A percentile compares a stretch with the other conserved stretches of the same genome.
phyloP scores from a whole-genome alignment of 1,140 invertebrate species.

The Ceratina calcarata region DNA sequence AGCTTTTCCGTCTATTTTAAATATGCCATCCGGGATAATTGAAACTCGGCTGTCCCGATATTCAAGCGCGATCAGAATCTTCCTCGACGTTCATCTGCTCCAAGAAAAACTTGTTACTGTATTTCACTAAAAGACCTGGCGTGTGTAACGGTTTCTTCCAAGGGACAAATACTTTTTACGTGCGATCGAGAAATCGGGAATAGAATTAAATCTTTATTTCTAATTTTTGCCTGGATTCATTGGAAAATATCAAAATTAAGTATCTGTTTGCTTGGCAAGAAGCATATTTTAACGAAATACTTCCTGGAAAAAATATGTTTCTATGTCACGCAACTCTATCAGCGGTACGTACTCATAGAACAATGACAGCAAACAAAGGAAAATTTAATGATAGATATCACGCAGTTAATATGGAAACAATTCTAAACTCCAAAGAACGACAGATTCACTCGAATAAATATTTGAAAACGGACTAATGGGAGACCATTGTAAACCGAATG shows the following conservation, averaged over 20 bases:
- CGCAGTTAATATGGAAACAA: neutral
- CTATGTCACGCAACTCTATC: no score
- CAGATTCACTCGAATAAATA: slow-evolving; percentile 30
- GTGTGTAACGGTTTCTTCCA: neutral
- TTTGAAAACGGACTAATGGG: slow-evolving; percentile 14
- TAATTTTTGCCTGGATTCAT: no score
- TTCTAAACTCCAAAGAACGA: neutral
- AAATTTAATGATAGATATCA: neutral
- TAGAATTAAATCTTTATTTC: no score
- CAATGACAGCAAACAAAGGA: neutral
- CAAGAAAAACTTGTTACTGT: slow-evolving; percentile 15
- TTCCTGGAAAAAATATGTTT: no score
- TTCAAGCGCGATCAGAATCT: slow-evolving; percentile 25
- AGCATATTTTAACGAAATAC: no score
- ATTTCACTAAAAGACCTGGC: slow-evolving; percentile 6
- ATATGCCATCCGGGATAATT: slow-evolving; percentile 34
- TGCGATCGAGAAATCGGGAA: no score
- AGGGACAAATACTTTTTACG: no score
- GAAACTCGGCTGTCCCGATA: slow-evolving; percentile 1
- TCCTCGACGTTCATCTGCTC: slow-evolving; percentile 18
- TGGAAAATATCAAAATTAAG: no score
- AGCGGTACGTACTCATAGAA: no score
- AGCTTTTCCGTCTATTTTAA: slow-evolving; percentile 51
- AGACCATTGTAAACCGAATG: neutral
- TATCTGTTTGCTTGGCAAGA: no score